Evolutionary conservation across 2,888 invertebrate species (phyloP).

Genomic region (Macrosiphum euphorbiae): DNA sequence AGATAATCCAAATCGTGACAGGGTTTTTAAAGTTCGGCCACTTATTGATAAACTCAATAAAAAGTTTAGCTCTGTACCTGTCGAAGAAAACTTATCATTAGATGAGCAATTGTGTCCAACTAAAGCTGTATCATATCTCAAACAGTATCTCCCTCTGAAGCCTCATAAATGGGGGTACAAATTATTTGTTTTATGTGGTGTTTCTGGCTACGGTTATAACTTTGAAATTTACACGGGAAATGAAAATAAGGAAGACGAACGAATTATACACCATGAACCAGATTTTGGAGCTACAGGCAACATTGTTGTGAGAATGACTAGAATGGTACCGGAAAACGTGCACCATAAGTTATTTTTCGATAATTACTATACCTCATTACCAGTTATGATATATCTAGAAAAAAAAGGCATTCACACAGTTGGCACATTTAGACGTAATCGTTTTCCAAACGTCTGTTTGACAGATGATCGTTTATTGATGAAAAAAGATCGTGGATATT

Average conservation of each 20-base stretch:
- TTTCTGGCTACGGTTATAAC: background rate
- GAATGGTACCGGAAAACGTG: background rate
- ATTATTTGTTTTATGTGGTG: constrained; percentile 44
- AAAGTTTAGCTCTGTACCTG: constrained; percentile 19
- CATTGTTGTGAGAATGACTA: constrained; percentile 14
- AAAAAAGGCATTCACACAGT: background rate
- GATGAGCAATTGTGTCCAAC: constrained; percentile 55
- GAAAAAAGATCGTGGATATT: constrained; percentile 5
- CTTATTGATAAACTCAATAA: background rate
- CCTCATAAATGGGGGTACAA: constrained; percentile 53
- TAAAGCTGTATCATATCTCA: constrained; percentile 19
- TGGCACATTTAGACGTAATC: background rate
- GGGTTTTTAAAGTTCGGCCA: constrained; percentile 49
- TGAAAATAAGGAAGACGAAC: background rate
- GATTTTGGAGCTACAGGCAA: constrained; percentile 47
- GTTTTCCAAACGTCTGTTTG: too few relatives aligned
- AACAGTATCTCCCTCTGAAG: constrained; percentile 48
- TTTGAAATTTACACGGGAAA: constrained; percentile 6
- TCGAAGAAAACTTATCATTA: constrained; percentile 41
- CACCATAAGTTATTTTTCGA: constrained; percentile 29
- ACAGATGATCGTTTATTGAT: background rate
- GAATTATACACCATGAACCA: background rate
- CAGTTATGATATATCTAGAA: constrained; percentile 25
- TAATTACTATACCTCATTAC: constrained; percentile 1
- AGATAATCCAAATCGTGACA: background rate